A percentile compares a stretch with the other conserved stretches of the same genome.
phyloP scores from a whole-genome alignment of 2,113 vertebrate genomes.

The Lophius piscatorius region DNA sequence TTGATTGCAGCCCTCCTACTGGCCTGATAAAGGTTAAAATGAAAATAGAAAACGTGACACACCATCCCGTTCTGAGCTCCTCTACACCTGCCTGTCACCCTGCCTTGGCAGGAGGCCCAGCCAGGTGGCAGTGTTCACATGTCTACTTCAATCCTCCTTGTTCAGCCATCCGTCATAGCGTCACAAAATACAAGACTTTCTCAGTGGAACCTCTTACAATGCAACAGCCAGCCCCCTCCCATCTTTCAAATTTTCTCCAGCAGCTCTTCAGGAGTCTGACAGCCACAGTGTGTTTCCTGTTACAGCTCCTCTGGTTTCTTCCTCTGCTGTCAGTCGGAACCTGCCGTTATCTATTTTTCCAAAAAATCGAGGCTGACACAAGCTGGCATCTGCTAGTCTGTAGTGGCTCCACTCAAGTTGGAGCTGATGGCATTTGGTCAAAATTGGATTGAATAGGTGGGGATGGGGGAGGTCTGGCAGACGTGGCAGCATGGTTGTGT shows the following conservation, averaged over 20 bases:
- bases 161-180: conserved; percentile 67
- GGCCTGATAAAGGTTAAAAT: conserved; percentile 11
- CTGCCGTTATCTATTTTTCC: too few relatives aligned
- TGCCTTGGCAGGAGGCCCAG: conserved; percentile 57
- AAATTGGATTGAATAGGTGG: conserved; percentile 4
- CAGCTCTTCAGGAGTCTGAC: conserved; percentile 49
- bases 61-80: conserved; percentile 13
- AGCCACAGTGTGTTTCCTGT: conserved; percentile 58
- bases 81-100: conserved; percentile 21
- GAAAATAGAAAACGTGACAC: conserved; percentile 3
- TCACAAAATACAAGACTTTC: conserved; percentile 51
- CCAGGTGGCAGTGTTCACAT: conserved; percentile 64
- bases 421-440: conserved; percentile 21
- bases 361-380: conserved; percentile 36
- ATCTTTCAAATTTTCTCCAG: conserved; percentile 27
- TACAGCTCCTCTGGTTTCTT: conserved; percentile 42
- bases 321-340: conserved; percentile 42
- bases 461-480: conserved; percentile 1
- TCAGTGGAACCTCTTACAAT: conserved; percentile 20
- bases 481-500: background rate
- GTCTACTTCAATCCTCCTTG: conserved; percentile 61
- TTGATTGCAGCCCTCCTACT: background rate
- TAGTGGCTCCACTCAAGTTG: conserved; percentile 13
- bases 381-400: conserved; percentile 38
- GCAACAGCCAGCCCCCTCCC: conserved; percentile 13